Percentiles rank a stretch among this genome's conserved stretches.
These are phyloP conservation scores for Cecidostiba fungosa DNA, from an alignment of 2,888 invertebrate species.

Conservation along the genomic window DNA sequence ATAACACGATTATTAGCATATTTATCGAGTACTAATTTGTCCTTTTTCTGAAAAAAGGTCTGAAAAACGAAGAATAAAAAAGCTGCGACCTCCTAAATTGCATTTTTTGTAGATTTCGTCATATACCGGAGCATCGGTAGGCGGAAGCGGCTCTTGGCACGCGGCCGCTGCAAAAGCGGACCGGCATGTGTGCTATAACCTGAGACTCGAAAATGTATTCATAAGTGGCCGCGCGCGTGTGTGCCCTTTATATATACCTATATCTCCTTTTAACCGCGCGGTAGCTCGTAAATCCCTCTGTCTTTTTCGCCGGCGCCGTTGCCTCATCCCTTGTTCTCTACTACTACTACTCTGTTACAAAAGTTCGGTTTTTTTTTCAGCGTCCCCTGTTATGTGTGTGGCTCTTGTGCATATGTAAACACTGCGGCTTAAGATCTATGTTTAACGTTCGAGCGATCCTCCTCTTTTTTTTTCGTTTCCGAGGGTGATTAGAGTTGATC, in stretches of 20 bases:
- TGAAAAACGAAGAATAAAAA: too few relatives aligned
- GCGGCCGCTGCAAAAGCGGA: background rate
- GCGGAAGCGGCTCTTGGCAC: background rate
- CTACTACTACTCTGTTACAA: background rate
- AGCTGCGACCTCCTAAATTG: too few relatives aligned
- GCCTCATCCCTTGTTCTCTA: background rate
- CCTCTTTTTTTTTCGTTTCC: background rate
- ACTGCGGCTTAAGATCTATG: background rate
- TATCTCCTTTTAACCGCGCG: slow-evolving; percentile 3
- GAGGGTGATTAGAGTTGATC: too few relatives aligned
- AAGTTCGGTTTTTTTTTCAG: background rate
- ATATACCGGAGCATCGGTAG: background rate
- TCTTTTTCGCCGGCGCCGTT: background rate
- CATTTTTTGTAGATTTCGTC: too few relatives aligned
- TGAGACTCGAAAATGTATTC: slow-evolving; percentile 35
- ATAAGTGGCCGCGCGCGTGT: slow-evolving; percentile 12
- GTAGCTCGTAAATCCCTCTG: slow-evolving; percentile 27
- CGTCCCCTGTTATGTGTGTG: background rate
- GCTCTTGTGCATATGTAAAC: background rate
- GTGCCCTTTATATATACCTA: background rate
- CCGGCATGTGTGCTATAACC: slow-evolving; percentile 12
- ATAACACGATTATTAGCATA: too few relatives aligned
- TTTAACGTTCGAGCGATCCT: background rate
- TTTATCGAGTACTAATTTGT: too few relatives aligned
- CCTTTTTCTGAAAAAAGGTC: too few relatives aligned